phyloP scores from a whole-genome alignment of 1,140 invertebrate genomes.

The Riptortus pedestris region DNA sequence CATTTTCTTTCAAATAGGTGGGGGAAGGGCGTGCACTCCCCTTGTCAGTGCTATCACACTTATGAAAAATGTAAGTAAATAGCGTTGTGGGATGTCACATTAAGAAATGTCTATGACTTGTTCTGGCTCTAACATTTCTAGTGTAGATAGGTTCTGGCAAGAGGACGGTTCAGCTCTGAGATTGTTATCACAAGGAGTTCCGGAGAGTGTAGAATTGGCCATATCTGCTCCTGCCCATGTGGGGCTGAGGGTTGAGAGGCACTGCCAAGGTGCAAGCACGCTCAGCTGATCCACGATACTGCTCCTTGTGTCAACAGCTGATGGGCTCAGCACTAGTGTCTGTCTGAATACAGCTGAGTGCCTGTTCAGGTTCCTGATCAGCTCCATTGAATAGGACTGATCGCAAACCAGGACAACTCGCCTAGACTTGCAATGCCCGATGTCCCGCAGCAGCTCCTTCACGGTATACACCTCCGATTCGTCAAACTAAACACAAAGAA shows the following conservation, averaged over 20 bases:
- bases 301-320: no score
- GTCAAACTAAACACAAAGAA: conserved; percentile 28
- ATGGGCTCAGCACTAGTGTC: not conserved
- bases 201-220: conserved; percentile 6
- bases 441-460: conserved; percentile 41
- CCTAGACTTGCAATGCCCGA: conserved; percentile 39
- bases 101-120: not conserved
- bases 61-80: no score
- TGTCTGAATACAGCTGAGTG: not conserved
- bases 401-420: conserved; percentile 43
- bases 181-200: conserved; percentile 1
- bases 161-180: not conserved
- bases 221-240: not conserved
- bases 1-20: no score
- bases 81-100: no score
- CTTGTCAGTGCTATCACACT: no score
- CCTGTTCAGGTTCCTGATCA: conserved; percentile 31
- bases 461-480: conserved; percentile 41
- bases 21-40: no score
- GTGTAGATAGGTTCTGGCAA: conserved; percentile 25
- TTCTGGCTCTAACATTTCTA: conserved; percentile 24
- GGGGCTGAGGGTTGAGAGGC: not conserved
- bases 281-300: not conserved
- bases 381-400: conserved; percentile 41
- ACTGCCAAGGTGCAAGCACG: not conserved